Conservation (phyloP, 2,888 invertebrate species). For the Erebia aethiops region DNA sequence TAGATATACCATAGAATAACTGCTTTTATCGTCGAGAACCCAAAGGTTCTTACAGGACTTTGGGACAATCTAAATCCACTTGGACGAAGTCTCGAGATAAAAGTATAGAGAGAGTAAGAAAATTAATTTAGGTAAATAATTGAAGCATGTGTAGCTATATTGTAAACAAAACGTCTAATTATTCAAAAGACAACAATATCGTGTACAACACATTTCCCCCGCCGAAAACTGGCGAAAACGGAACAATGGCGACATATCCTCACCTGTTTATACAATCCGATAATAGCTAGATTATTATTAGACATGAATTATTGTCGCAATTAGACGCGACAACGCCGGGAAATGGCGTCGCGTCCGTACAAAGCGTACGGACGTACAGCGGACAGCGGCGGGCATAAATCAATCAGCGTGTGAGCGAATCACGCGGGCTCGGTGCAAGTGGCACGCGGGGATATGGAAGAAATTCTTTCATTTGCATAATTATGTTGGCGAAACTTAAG, state of each 20-base stretch:
- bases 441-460: conserved; percentile 17
- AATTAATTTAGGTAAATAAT: neutral
- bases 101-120: no score
- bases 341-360: conserved; percentile 56
- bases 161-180: neutral
- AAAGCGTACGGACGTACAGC: conserved; percentile 45
- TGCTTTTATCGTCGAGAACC: no score
- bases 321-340: conserved; percentile 70
- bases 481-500: neutral
- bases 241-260: conserved; percentile 47
- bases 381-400: conserved; percentile 52
- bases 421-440: conserved; percentile 35
- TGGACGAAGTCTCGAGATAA: no score
- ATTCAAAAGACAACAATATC: conserved; percentile 8
- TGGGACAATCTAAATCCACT: no score
- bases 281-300: conserved; percentile 79
- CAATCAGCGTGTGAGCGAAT: conserved; percentile 49
- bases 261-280: conserved; percentile 63
- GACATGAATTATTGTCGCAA: conserved; percentile 79
- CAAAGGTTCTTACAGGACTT: no score
- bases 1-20: no score
- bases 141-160: neutral
- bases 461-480: conserved; percentile 22
- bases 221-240: conserved; percentile 31
- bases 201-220: conserved; percentile 16